These are phyloP conservation scores for Subacronicta megacephala DNA, from an alignment of 2,888 invertebrate species.

Conservation along the genomic window DNA sequence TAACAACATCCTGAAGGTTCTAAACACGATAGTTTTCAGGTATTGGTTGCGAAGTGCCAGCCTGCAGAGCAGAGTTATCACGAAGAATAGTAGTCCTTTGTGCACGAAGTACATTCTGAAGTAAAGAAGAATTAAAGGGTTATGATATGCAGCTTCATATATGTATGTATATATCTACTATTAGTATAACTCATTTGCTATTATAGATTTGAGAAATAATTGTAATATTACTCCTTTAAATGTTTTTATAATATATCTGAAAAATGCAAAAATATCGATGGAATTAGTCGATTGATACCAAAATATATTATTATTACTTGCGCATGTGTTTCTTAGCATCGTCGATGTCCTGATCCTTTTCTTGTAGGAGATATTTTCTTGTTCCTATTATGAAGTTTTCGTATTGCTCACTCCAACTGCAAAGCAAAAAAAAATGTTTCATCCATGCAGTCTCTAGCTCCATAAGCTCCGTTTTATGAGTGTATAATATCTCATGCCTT, in stretches of 20 bases:
- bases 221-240: no score
- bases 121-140: no score
- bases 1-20: slow-evolving; percentile 66
- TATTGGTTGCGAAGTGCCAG: slow-evolving; percentile 69
- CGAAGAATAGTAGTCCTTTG: slow-evolving; percentile 66
- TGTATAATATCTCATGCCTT: no score
- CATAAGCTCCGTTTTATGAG: no score
- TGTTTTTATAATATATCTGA: no score
- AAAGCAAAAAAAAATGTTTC: slow-evolving; percentile 15
- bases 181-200: no score
- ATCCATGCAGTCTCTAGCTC: no score
- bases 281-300: not conserved
- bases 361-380: slow-evolving; percentile 92
- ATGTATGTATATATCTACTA: no score
- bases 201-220: no score
- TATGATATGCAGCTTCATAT: no score
- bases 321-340: slow-evolving; percentile 87
- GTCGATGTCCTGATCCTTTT: slow-evolving; percentile 89
- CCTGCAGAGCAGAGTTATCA: slow-evolving; percentile 67
- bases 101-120: slow-evolving; percentile 79
- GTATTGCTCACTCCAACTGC: slow-evolving; percentile 91
- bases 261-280: no score
- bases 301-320: slow-evolving; percentile 80
- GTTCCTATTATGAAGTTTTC: slow-evolving; percentile 92
- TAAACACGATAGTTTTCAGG: slow-evolving; percentile 66